Evolutionary conservation across 2,888 invertebrate species (phyloP).

Genomic region (Crepidodera aurea): DNA sequence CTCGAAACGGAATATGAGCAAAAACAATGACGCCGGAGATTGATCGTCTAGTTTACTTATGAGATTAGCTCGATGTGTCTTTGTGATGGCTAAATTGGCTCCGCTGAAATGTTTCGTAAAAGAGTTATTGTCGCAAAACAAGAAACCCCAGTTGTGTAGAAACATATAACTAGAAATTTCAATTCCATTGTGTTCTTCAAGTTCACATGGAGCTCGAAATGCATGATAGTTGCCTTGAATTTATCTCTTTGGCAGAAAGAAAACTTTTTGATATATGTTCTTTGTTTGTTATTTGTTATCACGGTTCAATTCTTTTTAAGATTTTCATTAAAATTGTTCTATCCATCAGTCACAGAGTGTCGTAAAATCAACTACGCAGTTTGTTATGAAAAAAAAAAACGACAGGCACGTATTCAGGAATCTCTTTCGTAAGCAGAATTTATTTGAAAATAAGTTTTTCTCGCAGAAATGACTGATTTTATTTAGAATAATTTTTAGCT

Average conservation of each 20-base stretch:
- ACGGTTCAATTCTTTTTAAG: too few species aligned
- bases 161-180: slow-evolving; percentile 25
- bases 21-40: slow-evolving; percentile 54
- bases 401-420: too few species aligned
- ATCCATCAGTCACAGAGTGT: too few species aligned
- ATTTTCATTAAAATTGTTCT: too few species aligned
- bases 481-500: too few species aligned
- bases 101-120: slow-evolving; percentile 48
- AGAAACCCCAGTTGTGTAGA: slow-evolving; percentile 20
- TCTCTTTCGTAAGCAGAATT: too few species aligned
- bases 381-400: too few species aligned
- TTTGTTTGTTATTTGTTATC: slow-evolving; percentile 4
- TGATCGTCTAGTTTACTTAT: slow-evolving; percentile 48
- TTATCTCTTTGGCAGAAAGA: slow-evolving; percentile 17
- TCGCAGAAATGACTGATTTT: too few species aligned
- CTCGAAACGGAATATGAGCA: slow-evolving; percentile 47
- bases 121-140: slow-evolving; percentile 43
- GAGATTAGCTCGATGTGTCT: slow-evolving; percentile 43
- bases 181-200: slow-evolving; percentile 29
- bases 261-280: slow-evolving; percentile 15
- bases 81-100: slow-evolving; percentile 43
- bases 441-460: too few species aligned
- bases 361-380: too few species aligned
- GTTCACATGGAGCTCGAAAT: slow-evolving; percentile 19
- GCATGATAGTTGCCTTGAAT: slow-evolving; percentile 17